Evolutionary conservation across 2,797 vertebrate genomes (phyloP).

Genomic region (Anguilla obscura): DNA sequence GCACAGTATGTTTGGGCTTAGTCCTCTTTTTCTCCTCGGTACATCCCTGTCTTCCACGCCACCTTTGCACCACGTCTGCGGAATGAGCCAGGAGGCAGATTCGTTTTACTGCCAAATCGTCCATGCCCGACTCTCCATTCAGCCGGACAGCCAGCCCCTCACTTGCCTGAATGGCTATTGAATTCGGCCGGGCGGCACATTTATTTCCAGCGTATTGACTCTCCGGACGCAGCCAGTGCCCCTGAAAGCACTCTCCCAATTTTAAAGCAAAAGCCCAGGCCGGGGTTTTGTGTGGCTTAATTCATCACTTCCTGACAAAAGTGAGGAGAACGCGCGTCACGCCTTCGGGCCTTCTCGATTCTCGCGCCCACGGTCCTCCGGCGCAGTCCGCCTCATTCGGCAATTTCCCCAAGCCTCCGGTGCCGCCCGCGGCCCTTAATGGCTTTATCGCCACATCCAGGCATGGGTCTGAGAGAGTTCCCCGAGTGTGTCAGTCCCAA

Average conservation of each 20-base stretch:
- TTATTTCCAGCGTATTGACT: constrained; percentile 44
- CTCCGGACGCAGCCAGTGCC: constrained; percentile 41
- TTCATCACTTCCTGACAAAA: constrained; percentile 59
- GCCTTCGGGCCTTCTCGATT: constrained; percentile 48
- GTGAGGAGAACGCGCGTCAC: constrained; percentile 60
- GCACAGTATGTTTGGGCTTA: neutral
- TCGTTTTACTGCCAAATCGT: constrained; percentile 23
- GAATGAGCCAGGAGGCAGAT: constrained; percentile 43
- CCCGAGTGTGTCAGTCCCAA: constrained; percentile 37
- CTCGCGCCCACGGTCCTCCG: neutral
- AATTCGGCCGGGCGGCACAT: constrained; percentile 26
- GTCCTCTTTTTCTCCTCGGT: neutral
- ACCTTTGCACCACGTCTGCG: constrained; percentile 30
- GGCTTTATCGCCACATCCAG: neutral
- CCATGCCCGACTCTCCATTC: constrained; percentile 13
- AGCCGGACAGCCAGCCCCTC: neutral
- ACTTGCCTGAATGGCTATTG: constrained; percentile 26
- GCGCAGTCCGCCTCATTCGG: neutral
- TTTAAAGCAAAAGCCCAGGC: neutral
- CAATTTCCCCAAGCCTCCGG: neutral
- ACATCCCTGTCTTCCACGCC: neutral
- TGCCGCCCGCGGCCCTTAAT: neutral
- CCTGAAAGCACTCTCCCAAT: constrained; percentile 34
- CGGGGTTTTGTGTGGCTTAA: constrained; percentile 45
- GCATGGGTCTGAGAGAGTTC: neutral